These are phyloP conservation scores for Helicoverpa armigera DNA, from an alignment of 1,140 invertebrate genomes.

Conservation along the genomic window DNA sequence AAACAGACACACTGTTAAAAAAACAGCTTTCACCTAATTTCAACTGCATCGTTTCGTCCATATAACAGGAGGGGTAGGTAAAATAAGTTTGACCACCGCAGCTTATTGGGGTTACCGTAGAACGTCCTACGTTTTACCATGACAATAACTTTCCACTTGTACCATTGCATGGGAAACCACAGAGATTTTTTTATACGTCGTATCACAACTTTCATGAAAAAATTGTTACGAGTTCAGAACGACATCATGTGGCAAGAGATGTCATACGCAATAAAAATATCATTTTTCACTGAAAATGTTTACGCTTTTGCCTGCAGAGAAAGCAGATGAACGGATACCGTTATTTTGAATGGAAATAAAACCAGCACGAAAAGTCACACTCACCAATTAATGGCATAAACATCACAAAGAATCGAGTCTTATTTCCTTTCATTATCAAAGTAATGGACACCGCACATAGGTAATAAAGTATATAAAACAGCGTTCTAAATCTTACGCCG, in stretches of 20 bases:
- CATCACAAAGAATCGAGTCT: constrained; percentile 33
- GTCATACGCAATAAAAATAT: constrained; percentile 38
- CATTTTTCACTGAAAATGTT: constrained; percentile 13
- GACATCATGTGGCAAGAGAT: constrained; percentile 32
- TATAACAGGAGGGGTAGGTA: too few species aligned
- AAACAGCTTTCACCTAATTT: too few species aligned
- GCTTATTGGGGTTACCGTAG: not conserved
- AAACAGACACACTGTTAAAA: too few species aligned
- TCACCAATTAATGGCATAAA: constrained; percentile 5
- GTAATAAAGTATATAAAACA: constrained; percentile 37
- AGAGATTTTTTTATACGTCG: constrained; percentile 24
- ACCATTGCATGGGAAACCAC: not conserved
- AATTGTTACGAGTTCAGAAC: constrained; percentile 10
- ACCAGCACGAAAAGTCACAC: not conserved
- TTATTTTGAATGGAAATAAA: constrained; percentile 19
- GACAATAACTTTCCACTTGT: not conserved
- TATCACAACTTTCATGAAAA: constrained; percentile 25
- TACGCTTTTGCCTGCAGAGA: constrained; percentile 1
- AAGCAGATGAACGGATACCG: constrained; percentile 1
- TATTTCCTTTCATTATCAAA: constrained; percentile 28
- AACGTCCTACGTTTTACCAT: not conserved
- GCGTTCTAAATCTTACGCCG: constrained; percentile 44
- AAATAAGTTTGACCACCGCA: too few species aligned
- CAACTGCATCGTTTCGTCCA: too few species aligned
- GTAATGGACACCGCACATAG: constrained; percentile 34